phyloP scores from a whole-genome alignment of 2,113 vertebrate species.

The Leucoraja erinaceus region DNA sequence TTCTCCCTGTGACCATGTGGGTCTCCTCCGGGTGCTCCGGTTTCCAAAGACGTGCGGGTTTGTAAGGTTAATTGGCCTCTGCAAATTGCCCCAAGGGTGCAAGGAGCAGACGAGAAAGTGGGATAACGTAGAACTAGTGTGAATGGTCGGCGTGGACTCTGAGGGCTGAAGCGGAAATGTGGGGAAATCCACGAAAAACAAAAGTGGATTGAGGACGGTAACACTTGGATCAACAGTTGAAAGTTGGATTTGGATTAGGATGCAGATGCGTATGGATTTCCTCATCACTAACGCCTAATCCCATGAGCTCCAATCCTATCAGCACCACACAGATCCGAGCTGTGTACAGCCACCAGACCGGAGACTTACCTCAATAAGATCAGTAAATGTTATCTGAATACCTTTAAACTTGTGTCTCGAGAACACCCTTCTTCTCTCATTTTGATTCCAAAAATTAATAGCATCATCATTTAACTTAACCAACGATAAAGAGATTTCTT shows the following conservation, averaged over 20 bases:
- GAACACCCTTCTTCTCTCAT: neutral
- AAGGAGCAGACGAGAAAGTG: too few relatives aligned
- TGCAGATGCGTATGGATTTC: slow-evolving; percentile 30
- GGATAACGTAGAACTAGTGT: neutral
- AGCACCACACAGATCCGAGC: slow-evolving; percentile 17
- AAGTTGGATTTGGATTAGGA: slow-evolving; percentile 3
- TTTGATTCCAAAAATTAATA: neutral
- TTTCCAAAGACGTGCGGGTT: too few relatives aligned
- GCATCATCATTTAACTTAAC: neutral
- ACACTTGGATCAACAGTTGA: slow-evolving; percentile 22
- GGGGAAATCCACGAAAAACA: neutral
- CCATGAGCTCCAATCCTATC: slow-evolving; percentile 35
- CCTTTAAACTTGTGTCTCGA: slow-evolving; percentile 21
- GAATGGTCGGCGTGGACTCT: too few relatives aligned
- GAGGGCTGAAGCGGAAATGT: neutral
- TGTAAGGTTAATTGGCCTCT: too few relatives aligned
- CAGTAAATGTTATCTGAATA: slow-evolving; percentile 35
- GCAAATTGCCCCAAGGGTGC: too few relatives aligned
- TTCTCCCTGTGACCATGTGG: too few relatives aligned
- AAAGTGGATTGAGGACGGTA: neutral
- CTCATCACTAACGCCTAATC: slow-evolving; percentile 21
- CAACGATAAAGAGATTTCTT: neutral
- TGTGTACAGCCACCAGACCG: slow-evolving; percentile 22
- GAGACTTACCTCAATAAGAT: slow-evolving; percentile 18
- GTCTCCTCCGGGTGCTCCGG: too few relatives aligned